phyloP scores from a whole-genome alignment of 2,888 invertebrate species.

The Nemotelus pantherinus region DNA sequence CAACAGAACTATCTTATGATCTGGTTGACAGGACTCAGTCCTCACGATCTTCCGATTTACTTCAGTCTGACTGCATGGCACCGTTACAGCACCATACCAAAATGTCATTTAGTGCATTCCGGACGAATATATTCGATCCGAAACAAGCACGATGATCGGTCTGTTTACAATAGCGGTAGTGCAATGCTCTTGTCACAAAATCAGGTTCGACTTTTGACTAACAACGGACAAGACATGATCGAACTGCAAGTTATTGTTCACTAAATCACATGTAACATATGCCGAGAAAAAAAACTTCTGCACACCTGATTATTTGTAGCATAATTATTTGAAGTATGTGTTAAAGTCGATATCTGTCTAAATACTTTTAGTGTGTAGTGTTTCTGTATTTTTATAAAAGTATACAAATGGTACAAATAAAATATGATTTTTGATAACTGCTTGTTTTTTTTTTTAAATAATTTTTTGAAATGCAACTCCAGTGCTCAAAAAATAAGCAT shows the following conservation, averaged over 20 bases:
- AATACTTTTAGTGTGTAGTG: too few species aligned
- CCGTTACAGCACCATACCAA: constrained; percentile 49
- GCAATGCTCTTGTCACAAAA: constrained; percentile 55
- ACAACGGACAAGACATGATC: constrained; percentile 56
- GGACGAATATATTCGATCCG: constrained; percentile 58
- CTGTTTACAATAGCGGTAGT: constrained; percentile 55
- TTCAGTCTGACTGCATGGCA: constrained; percentile 58
- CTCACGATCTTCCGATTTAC: constrained; percentile 53
- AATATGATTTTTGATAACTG: too few species aligned
- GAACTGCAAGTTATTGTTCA: constrained; percentile 55
- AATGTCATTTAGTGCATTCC: constrained; percentile 57
- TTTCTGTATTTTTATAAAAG: too few species aligned
- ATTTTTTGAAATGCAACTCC: too few species aligned
- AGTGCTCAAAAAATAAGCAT: too few species aligned
- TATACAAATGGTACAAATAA: too few species aligned
- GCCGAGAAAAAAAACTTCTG: too few species aligned
- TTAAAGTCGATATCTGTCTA: too few species aligned
- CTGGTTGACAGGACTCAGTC: constrained; percentile 58
- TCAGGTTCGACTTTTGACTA: constrained; percentile 55
- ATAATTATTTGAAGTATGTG: too few species aligned
- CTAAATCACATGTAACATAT: constrained; percentile 39
- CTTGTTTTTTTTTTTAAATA: too few species aligned
- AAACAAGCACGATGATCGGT: constrained; percentile 52
- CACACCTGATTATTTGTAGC: too few species aligned
- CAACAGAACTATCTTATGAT: constrained; percentile 53